Evolutionary conservation across 1,140 invertebrate species (phyloP).

Genomic region (Paraescarpia echinospica): DNA sequence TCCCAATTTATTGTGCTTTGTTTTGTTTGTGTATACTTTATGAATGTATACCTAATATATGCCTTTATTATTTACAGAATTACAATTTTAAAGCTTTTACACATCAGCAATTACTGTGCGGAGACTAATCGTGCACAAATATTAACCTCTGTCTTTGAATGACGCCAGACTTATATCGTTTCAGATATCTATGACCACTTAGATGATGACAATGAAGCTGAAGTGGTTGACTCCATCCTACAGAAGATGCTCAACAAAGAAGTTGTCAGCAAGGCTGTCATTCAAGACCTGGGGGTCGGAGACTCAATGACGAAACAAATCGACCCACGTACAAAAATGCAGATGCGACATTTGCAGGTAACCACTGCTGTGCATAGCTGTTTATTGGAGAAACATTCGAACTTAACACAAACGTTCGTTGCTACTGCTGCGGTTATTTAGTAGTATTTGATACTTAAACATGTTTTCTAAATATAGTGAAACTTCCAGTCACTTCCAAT

Average conservation of each 20-base stretch:
- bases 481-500: too few species aligned
- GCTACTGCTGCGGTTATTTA: not conserved
- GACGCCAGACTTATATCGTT: conserved; percentile 21
- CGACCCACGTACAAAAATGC: conserved; percentile 47
- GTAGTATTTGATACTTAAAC: too few species aligned
- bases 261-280: conserved; percentile 39
- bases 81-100: too few species aligned
- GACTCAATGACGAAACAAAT: conserved; percentile 34
- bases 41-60: too few species aligned
- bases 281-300: conserved; percentile 39
- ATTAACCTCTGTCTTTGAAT: too few species aligned
- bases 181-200: conserved; percentile 36
- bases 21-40: too few species aligned
- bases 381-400: not conserved
- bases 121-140: too few species aligned
- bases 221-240: conserved; percentile 42
- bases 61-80: too few species aligned
- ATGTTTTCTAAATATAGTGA: too few species aligned
- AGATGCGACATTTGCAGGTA: conserved; percentile 47
- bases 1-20: too few species aligned
- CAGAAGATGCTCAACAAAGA: conserved; percentile 47
- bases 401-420: not conserved
- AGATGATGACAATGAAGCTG: conserved; percentile 39
- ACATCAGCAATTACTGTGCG: too few species aligned
- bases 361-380: not conserved